Evolutionary conservation across 2,113 vertebrate genomes (phyloP), one percentile per base, ranked within the genome.

Genomic region (human (Homo sapiens)): DNA sequence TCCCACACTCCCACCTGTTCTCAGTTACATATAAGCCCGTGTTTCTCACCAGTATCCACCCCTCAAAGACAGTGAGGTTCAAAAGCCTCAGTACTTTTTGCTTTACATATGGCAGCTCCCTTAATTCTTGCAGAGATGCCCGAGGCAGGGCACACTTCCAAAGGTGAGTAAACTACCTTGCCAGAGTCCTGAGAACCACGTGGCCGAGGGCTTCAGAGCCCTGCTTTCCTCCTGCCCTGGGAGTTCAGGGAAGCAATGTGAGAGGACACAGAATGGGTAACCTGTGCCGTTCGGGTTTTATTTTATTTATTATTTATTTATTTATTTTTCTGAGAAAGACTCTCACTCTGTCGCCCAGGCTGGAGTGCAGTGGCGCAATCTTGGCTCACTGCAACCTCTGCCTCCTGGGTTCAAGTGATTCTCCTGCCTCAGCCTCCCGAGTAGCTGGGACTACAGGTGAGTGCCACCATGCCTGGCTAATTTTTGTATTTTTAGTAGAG

Each of bases 281-380:
- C 75, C 45, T 1, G 1, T 20, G 40, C 22, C 38, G 0, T 40
- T 38, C 11, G 1, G 38, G 20, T 11, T 22, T 45, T 35, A 22
- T 18, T 84, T 97, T 61, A 61, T 66, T 43, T 16, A 61, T 25
- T 43, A 16, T 14, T 13, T 64, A 27, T 64, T 64, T 30, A 11
- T 30, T 64, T 64, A 5, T 64, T 64, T 64, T 64, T 64, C 52
- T 6, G 12, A 30, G 61, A 64, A 64, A 64, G 61, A 14, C 12
- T 6, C 27, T 64, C 61, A 64, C 27, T 64, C 5, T 64, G 5
- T 64, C 2, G 12, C 27, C 61, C 61, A 64, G 61, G 27, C 27
- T 64, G 61, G 61, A 64, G 61, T 30, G 12, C 27, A 64, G 12
- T 14, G 0, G 61, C 0, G 4, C 61, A 30, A 30, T 64, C 61